phyloP scores from a whole-genome alignment of 2,888 invertebrate genomes.

The Nomada ferruginata region DNA sequence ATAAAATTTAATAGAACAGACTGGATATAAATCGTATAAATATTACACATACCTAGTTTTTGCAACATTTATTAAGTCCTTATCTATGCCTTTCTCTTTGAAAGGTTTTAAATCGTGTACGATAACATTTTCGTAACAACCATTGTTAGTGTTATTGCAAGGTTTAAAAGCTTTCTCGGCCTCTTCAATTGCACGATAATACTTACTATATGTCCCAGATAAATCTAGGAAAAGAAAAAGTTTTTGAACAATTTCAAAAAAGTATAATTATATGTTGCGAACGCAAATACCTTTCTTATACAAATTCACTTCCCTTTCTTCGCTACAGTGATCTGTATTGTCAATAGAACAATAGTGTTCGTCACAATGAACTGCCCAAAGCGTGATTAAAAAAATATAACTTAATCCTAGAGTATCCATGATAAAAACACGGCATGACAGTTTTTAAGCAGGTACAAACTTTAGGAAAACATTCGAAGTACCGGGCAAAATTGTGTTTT shows the following conservation, averaged over 20 bases:
- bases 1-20: background rate
- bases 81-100: slow-evolving; percentile 88
- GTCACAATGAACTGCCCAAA: slow-evolving; percentile 32
- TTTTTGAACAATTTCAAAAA: slow-evolving; percentile 1
- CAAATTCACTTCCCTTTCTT: slow-evolving; percentile 13
- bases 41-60: slow-evolving; percentile 72
- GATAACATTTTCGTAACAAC: slow-evolving; percentile 88
- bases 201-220: slow-evolving; percentile 84
- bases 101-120: slow-evolving; percentile 89
- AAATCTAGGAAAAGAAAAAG: slow-evolving; percentile 82
- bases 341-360: slow-evolving; percentile 65
- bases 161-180: slow-evolving; percentile 85
- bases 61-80: slow-evolving; percentile 87
- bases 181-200: slow-evolving; percentile 84
- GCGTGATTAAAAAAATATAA: slow-evolving; percentile 32
- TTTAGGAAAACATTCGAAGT: background rate
- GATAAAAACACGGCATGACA: slow-evolving; percentile 23
- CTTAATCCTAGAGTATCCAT: slow-evolving; percentile 27
- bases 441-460: background rate
- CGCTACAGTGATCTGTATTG: slow-evolving; percentile 43
- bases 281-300: slow-evolving; percentile 63
- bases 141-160: slow-evolving; percentile 87
- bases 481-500: no score
- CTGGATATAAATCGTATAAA: background rate
- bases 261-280: background rate